Evolutionary conservation across 2,113 vertebrate species (phyloP).

Genomic region (Martes martes): DNA sequence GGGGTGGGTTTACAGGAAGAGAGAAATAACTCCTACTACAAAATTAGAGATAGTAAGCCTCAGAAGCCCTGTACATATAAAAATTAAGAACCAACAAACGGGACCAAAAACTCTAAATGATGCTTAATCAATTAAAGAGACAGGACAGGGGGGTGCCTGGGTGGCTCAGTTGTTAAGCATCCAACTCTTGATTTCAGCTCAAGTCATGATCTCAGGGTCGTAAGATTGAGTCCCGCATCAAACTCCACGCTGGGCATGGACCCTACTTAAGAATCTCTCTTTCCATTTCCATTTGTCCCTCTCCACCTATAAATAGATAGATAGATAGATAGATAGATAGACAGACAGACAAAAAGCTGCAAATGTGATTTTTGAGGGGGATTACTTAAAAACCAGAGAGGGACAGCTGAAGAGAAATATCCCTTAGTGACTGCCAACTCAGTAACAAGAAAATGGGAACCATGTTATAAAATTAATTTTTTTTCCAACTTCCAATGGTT

Average conservation of each 20-base stretch:
- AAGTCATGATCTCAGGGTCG: not conserved
- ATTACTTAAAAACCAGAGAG: not conserved
- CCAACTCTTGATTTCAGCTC: not conserved
- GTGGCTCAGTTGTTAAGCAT: not conserved
- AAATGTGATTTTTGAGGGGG: not conserved
- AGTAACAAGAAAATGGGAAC: not conserved
- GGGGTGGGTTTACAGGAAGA: not conserved
- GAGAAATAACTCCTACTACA: not conserved
- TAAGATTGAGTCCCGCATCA: not conserved
- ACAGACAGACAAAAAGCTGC: not conserved
- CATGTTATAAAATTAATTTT: not conserved
- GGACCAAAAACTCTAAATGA: not conserved
- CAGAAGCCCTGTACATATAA: not conserved
- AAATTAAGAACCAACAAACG: not conserved
- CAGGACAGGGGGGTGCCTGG: not conserved
- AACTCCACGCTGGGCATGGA: not conserved
- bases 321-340: too few species aligned
- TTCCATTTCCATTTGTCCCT: not conserved
- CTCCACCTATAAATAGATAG: not conserved
- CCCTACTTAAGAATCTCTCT: not conserved
- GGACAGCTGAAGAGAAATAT: not conserved
- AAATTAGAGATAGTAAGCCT: not conserved
- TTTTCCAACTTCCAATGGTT: not conserved
- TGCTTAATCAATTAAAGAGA: constrained; percentile 19
- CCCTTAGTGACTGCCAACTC: not conserved